phyloP scores from a whole-genome alignment of 2,888 invertebrate species.

The Galerucella calmariensis region DNA sequence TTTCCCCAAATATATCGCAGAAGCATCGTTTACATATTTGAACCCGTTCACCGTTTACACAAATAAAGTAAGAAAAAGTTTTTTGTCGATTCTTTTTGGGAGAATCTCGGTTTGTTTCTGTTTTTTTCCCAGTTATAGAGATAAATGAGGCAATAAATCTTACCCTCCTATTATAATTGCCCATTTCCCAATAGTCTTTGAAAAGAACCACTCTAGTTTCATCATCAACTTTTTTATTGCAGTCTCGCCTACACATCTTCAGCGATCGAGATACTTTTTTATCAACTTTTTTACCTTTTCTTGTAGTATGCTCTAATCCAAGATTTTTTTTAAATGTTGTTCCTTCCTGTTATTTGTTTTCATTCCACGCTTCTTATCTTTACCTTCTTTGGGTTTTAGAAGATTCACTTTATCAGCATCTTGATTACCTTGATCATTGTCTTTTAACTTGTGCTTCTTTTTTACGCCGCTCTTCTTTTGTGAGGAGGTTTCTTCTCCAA shows the following conservation, averaged over 20 bases:
- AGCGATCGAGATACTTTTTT: background rate
- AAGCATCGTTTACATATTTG: constrained; percentile 3
- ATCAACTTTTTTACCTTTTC: background rate
- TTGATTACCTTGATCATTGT: too few species aligned
- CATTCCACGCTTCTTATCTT: too few species aligned
- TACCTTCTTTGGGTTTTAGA: too few species aligned
- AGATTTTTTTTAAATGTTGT: background rate
- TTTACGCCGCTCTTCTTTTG: too few species aligned
- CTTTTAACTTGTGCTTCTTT: too few species aligned
- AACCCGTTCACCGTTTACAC: constrained; percentile 2
- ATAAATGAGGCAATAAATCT: background rate
- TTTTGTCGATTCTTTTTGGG: background rate
- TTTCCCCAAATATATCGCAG: background rate
- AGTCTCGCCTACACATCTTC: background rate
- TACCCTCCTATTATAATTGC: background rate
- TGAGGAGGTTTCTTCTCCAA: background rate
- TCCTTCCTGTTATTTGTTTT: background rate
- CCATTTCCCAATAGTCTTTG: background rate
- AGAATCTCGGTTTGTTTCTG: background rate
- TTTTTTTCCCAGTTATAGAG: background rate
- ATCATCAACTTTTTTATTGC: background rate
- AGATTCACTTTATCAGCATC: too few species aligned
- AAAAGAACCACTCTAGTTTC: background rate
- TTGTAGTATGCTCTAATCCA: constrained; percentile 2
- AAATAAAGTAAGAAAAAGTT: background rate